phyloP scores from a whole-genome alignment of 2,888 invertebrate genomes.

The Cotesia congregata region DNA sequence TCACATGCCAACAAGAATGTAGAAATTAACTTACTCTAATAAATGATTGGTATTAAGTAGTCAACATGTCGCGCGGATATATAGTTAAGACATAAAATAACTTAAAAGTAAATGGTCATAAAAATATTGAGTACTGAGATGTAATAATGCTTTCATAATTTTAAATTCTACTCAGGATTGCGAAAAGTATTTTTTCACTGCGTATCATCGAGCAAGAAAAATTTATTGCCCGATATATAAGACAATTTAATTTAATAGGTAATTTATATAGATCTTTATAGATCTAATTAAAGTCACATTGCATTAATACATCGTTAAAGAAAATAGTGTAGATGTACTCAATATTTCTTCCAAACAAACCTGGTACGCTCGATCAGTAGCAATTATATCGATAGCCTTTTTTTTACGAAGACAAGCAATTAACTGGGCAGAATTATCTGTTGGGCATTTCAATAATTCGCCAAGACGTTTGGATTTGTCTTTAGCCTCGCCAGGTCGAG shows the following conservation, averaged over 20 bases:
- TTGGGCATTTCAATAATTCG: conserved; percentile 75
- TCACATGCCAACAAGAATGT: neutral
- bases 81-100: neutral
- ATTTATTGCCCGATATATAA: neutral
- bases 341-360: conserved; percentile 65
- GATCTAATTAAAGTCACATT: neutral
- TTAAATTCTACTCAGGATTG: neutral
- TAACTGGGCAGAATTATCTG: conserved; percentile 71
- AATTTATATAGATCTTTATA: neutral
- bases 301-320: neutral
- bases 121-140: neutral
- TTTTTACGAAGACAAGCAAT: conserved; percentile 76
- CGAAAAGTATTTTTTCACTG: neutral
- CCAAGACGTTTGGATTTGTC: conserved; percentile 76
- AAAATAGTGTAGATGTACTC: conserved; percentile 1
- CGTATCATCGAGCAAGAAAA: neutral
- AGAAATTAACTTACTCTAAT: neutral
- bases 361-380: conserved; percentile 78
- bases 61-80: conserved; percentile 1
- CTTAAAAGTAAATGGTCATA: neutral
- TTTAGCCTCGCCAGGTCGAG: conserved; percentile 74
- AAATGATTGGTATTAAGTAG: neutral
- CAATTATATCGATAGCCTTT: conserved; percentile 77
- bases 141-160: neutral
- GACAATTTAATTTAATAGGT: neutral